Evolutionary conservation across 2,113 vertebrate species (phyloP).

Genomic region (Genyomyrus donnyi): DNA sequence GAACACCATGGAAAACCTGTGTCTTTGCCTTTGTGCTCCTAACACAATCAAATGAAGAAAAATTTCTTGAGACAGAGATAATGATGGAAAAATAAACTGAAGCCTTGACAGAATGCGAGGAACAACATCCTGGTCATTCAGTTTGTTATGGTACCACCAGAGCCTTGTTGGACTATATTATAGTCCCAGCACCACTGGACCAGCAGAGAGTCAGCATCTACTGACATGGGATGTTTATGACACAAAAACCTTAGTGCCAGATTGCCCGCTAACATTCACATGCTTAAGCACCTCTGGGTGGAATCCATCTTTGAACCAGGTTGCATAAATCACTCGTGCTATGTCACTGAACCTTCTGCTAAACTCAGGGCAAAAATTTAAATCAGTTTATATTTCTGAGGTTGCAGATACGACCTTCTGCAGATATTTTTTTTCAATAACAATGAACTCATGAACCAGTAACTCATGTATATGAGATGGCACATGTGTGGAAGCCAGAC

Average conservation of each 20-base stretch:
- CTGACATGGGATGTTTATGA: background rate
- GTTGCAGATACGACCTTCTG: background rate
- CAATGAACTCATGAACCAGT: background rate
- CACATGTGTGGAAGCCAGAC: background rate
- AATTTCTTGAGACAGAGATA: background rate
- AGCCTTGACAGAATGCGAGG: background rate
- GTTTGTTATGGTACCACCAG: background rate
- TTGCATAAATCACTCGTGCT: too few species aligned
- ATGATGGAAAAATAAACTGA: background rate
- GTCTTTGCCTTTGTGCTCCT: background rate
- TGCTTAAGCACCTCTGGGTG: background rate
- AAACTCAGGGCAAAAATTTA: background rate
- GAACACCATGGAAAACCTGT: background rate
- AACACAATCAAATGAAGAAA: background rate
- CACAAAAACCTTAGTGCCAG: background rate
- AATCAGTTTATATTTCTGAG: background rate
- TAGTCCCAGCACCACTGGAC: background rate
- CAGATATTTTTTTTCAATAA: background rate
- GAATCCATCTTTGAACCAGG: background rate
- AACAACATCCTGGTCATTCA: background rate
- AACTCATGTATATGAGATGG: background rate
- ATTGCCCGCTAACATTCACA: background rate
- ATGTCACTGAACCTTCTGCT: background rate
- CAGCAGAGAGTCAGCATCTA: background rate
- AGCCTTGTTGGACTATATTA: background rate